Evolutionary conservation across 53 echinoderm and acorn worm genomes (phyloP).

Genomic region (Henricia sp.): DNA sequence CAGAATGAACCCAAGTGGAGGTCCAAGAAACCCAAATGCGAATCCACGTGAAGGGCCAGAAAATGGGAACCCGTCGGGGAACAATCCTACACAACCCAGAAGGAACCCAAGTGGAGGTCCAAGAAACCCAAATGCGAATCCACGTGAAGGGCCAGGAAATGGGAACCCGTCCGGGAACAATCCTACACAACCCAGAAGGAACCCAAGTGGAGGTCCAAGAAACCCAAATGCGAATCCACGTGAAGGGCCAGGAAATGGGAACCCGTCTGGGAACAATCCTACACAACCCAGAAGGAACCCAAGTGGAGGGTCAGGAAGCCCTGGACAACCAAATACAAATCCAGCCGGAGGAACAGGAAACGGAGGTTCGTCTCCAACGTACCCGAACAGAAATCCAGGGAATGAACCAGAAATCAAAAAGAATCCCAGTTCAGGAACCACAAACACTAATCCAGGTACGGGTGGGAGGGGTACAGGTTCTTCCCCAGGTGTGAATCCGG

Average conservation of each 20-base stretch:
- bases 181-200: background rate
- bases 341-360: slow-evolving; percentile 4
- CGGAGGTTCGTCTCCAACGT: background rate
- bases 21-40: slow-evolving; percentile 12
- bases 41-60: slow-evolving; percentile 19
- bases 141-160: slow-evolving; percentile 9
- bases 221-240: slow-evolving; percentile 30
- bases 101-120: slow-evolving; percentile 21
- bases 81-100: too few species aligned
- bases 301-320: slow-evolving; percentile 12
- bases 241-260: background rate
- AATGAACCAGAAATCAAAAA: background rate
- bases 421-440: slow-evolving; percentile 3
- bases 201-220: slow-evolving; percentile 12
- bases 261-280: background rate
- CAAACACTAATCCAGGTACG: background rate
- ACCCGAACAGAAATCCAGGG: slow-evolving; percentile 18
- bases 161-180: background rate
- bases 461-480: too few species aligned
- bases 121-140: background rate
- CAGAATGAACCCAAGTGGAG: background rate
- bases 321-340: background rate
- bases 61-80: background rate
- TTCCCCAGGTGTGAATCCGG: slow-evolving; percentile 5
- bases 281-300: background rate